A percentile compares a stretch with the other conserved stretches of the same genome.
phyloP scores from a whole-genome alignment of 2,113 vertebrate species.

The Erpornis zantholeuca region DNA sequence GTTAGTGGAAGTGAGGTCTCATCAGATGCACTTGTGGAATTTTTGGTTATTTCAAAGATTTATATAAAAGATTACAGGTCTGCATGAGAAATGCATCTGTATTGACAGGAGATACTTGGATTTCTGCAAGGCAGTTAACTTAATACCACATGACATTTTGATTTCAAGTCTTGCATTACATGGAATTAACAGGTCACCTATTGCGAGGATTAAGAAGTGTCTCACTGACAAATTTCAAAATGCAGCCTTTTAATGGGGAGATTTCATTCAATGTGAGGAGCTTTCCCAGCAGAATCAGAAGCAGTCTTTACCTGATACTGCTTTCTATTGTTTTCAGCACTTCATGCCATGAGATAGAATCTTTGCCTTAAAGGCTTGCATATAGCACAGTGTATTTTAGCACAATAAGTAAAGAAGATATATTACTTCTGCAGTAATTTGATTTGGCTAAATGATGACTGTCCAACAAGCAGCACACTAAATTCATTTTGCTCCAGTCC shows the following conservation, averaged over 20 bases:
- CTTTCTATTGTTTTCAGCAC: background rate
- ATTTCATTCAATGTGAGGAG: background rate
- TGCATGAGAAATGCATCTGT: background rate
- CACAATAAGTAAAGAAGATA: background rate
- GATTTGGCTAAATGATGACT: conserved; percentile 20
- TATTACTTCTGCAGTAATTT: conserved; percentile 17
- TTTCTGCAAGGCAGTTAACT: conserved; percentile 13
- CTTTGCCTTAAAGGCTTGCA: background rate
- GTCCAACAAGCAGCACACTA: background rate
- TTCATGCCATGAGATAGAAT: background rate
- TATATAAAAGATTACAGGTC: background rate
- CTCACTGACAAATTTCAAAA: background rate
- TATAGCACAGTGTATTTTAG: background rate
- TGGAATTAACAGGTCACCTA: background rate
- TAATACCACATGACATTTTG: conserved; percentile 11
- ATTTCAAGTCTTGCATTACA: background rate
- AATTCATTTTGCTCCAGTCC: background rate
- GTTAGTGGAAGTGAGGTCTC: background rate
- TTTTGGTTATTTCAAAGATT: background rate
- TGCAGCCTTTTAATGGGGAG: background rate
- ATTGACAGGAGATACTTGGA: background rate
- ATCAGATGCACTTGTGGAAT: background rate
- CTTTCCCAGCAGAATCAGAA: background rate
- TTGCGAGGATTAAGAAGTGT: background rate
- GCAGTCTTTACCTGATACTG: background rate